Conservation (phyloP, 2,888 invertebrate genomes). For the Rhogogaster chlorosoma region DNA sequence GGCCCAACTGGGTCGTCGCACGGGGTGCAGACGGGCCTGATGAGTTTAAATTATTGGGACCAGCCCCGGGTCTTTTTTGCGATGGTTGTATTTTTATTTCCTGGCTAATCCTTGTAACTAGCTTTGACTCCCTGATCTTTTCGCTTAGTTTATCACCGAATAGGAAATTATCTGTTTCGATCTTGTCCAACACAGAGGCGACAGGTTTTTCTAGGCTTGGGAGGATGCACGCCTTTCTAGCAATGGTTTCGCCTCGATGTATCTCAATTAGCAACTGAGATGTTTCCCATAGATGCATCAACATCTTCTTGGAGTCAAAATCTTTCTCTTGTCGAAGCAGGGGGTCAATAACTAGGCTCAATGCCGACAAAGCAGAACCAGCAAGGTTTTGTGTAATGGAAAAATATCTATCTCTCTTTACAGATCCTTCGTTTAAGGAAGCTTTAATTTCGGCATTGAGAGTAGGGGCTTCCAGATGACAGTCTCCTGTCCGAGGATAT, state of each 20-base stretch:
- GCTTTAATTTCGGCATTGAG: conserved; percentile 32
- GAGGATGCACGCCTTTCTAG: conserved; percentile 46
- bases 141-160: conserved; percentile 47
- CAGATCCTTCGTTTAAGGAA: conserved; percentile 32
- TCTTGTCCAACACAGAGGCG: conserved; percentile 39
- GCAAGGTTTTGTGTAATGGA: conserved; percentile 37
- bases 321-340: conserved; percentile 30
- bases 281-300: conserved; percentile 50
- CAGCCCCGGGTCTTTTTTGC: conserved; percentile 43
- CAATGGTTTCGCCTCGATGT: conserved; percentile 42
- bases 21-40: conserved; percentile 49
- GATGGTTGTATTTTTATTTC: too few relatives aligned
- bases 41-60: too few relatives aligned
- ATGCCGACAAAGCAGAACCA: conserved; percentile 35
- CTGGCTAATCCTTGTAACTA: too few relatives aligned
- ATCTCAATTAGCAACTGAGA: conserved; percentile 17
- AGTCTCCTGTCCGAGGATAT: conserved; percentile 32
- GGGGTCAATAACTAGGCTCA: conserved; percentile 33
- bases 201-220: conserved; percentile 39
- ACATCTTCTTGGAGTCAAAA: conserved; percentile 42
- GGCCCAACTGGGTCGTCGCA: too few relatives aligned
- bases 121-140: conserved; percentile 50
- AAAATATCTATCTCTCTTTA: conserved; percentile 43
- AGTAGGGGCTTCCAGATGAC: conserved; percentile 35
- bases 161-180: conserved; percentile 32